Evolutionary conservation across 2,797 vertebrate species (phyloP), one percentile per base, ranked within the genome.

Genomic region (Paramormyrops hopkinsi): DNA sequence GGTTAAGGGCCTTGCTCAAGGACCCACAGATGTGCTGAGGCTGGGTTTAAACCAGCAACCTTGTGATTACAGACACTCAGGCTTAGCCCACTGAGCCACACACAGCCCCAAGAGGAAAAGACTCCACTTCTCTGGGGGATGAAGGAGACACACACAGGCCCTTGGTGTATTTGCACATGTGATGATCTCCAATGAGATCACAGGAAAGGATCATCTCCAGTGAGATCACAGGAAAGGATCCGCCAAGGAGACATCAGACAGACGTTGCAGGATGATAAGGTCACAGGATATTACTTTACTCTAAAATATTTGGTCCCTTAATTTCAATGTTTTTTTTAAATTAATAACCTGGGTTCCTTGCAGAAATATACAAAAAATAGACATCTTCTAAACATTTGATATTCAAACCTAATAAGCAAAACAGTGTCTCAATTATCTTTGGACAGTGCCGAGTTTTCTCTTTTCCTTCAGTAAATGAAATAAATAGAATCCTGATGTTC

Each of bases 271-370:
- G 79, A 89, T 50, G 48, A 62, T 29, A 86, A 86, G 25, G 33
- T 50, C 50, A 33, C 90, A 59, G 1, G 88, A 89, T 88, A 88
- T 53, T 89, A 91, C 90, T 92, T 90, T 90, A 91, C 88, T 91
- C 89, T 92, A 89, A 88, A 89, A 89, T 44, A 86, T 90, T 95
- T 95, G 94, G 95, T 95, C 95, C 95, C 95, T 94, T 93, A 92
- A 93, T 88, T 92, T 33, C 84, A 53, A 29, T 3, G 6, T 53
- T 85, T 88, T 88, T 22, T 12, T 17, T 82, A 84, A 29, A 59
- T 69, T 90, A 92, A 92, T 62, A 92, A 88, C 88, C 22, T 51
- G 86, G 59, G 11, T 90, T 83, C 54, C 88, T 90, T 91, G 41
- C 91, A 69, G 37, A 89, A 88, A 50, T 87, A 50, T 48, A 41